These are phyloP conservation scores for Pseudomyrmex sp. DNA, from an alignment of 1,140 invertebrate species.

Conservation along the genomic window DNA sequence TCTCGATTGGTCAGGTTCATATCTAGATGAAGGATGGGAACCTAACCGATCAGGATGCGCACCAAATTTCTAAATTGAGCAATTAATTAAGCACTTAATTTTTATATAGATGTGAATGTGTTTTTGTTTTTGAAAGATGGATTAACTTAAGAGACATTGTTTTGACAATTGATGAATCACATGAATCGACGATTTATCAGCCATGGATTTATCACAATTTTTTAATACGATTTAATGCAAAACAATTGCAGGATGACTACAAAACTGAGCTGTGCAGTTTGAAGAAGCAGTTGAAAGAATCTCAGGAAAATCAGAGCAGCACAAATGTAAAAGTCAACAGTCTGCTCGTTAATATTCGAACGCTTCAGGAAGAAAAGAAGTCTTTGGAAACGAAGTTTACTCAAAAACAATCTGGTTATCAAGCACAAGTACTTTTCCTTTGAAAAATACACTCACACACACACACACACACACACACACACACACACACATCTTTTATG, in stretches of 20 bases:
- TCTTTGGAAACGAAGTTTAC: constrained; percentile 89
- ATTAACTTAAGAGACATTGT: not conserved
- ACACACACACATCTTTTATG: not conserved
- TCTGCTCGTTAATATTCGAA: constrained; percentile 87
- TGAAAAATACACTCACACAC: not conserved
- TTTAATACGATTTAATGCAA: not conserved
- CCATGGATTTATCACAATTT: not conserved
- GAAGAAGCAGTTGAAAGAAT: constrained; percentile 91
- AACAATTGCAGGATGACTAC: constrained; percentile 88
- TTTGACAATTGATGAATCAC: not conserved
- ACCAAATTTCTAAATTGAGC: too few species aligned
- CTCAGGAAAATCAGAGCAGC: constrained; percentile 89
- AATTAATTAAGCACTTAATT: too few species aligned
- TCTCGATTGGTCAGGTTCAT: too few species aligned
- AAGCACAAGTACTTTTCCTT: constrained; percentile 85
- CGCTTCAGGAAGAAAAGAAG: constrained; percentile 91
- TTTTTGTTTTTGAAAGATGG: too few species aligned
- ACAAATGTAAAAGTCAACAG: constrained; percentile 89
- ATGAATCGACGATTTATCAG: too few species aligned
- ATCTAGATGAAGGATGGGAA: too few species aligned
- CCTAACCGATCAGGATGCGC: too few species aligned
- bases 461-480: not conserved
- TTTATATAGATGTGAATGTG: too few species aligned
- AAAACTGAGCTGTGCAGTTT: constrained; percentile 89
- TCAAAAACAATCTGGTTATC: constrained; percentile 90